phyloP scores from a whole-genome alignment of 2,113 vertebrate species.

The Poecilia latipinna region DNA sequence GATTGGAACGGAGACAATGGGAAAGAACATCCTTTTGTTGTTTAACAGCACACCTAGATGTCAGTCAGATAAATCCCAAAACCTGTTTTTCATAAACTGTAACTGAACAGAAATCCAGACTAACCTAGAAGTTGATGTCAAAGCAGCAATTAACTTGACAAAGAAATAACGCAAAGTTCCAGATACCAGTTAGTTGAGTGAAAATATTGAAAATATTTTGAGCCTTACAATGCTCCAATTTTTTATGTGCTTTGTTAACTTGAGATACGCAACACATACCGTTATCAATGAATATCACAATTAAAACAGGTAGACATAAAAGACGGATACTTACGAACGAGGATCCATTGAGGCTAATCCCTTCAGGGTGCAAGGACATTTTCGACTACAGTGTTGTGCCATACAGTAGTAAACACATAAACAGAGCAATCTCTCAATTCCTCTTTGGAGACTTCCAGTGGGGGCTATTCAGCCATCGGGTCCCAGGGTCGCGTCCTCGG shows the following conservation, averaged over 20 bases:
- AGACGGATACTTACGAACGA: constrained; percentile 44
- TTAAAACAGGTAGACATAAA: background rate
- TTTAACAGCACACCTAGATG: background rate
- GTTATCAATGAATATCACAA: background rate
- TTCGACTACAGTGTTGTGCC: constrained; percentile 9
- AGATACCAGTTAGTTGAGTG: background rate
- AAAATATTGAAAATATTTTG: background rate
- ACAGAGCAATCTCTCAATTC: constrained; percentile 32
- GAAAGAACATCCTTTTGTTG: background rate
- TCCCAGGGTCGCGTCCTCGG: constrained; percentile 47
- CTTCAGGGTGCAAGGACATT: constrained; percentile 6
- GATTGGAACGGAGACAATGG: constrained; percentile 10
- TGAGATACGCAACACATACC: background rate
- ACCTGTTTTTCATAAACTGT: background rate
- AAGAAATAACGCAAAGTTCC: background rate
- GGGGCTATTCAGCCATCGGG: constrained; percentile 56
- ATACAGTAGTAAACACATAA: constrained; percentile 16
- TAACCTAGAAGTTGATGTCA: background rate
- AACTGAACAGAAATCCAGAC: background rate
- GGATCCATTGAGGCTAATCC: constrained; percentile 17
- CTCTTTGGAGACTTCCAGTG: constrained; percentile 29
- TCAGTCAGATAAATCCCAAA: background rate
- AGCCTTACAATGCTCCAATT: background rate
- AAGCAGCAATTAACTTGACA: background rate
- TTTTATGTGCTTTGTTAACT: too few species aligned